Conservation (phyloP, 2,888 invertebrate species). For the Lamellibrachia columna region DNA sequence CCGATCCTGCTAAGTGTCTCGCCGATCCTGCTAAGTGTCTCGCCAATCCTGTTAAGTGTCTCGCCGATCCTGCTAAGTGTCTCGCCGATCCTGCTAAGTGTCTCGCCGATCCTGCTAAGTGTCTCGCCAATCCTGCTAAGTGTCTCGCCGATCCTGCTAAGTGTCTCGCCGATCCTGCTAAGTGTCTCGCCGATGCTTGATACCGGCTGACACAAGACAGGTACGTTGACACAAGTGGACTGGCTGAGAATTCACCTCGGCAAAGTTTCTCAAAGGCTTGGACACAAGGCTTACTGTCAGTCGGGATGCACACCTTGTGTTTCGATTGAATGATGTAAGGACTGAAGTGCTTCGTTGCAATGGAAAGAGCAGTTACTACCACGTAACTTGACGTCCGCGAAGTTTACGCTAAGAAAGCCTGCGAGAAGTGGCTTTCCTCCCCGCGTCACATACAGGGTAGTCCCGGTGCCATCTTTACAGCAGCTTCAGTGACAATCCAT, state of each 20-base stretch:
- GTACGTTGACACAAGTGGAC: conserved; percentile 23
- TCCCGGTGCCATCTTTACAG: conserved; percentile 24
- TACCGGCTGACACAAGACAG: background rate
- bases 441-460: background rate
- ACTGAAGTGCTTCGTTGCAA: conserved; percentile 26
- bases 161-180: background rate
- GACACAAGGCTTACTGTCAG: conserved; percentile 27
- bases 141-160: no score
- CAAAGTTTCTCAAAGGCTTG: conserved; percentile 26
- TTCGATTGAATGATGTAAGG: conserved; percentile 27
- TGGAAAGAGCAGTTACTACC: conserved; percentile 1
- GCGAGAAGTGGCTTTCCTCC: background rate
- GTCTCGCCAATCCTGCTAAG: no score
- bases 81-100: no score
- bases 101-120: no score
- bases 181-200: no score
- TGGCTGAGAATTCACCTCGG: conserved; percentile 24
- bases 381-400: background rate
- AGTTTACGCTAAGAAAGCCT: background rate
- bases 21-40: background rate
- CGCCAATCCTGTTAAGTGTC: no score
- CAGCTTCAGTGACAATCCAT: conserved; percentile 25
- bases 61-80: background rate
- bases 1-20: no score
- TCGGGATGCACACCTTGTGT: conserved; percentile 24